Conservation (phyloP, 2,113 vertebrate genomes). For the Delphinus delphis region DNA sequence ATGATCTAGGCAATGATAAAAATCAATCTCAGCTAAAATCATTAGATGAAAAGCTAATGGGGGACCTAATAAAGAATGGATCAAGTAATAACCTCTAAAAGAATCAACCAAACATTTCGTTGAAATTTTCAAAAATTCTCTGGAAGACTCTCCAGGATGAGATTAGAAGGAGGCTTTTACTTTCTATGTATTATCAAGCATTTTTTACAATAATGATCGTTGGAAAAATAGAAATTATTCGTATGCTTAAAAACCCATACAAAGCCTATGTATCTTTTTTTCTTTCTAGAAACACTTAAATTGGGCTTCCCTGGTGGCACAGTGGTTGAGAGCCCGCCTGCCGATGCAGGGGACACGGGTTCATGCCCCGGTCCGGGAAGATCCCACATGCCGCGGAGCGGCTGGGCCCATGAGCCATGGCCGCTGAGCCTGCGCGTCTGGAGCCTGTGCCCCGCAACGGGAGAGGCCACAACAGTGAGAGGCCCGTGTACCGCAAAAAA, state of each 20-base stretch:
- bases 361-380: too few relatives aligned
- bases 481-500: too few relatives aligned
- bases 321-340: too few relatives aligned
- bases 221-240: conserved; percentile 8
- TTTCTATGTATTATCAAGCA: not conserved
- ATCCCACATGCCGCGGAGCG: too few relatives aligned
- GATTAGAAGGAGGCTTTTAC: not conserved
- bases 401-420: too few relatives aligned
- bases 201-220: not conserved
- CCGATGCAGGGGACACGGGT: too few relatives aligned
- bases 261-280: not conserved
- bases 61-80: not conserved
- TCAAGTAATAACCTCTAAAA: not conserved
- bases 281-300: conserved; percentile 6
- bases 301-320: too few relatives aligned
- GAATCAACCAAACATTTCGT: not conserved
- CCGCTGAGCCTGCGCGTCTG: too few relatives aligned
- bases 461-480: too few relatives aligned
- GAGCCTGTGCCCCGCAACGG: too few relatives aligned
- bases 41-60: not conserved
- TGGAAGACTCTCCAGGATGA: not conserved
- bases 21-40: not conserved
- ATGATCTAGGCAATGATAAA: not conserved
- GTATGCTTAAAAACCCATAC: not conserved
- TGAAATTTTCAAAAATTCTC: not conserved